Base-by-base conservation (phyloP, 2,797 vertebrate genomes). In the Gymnodraco acuticeps region DNA sequence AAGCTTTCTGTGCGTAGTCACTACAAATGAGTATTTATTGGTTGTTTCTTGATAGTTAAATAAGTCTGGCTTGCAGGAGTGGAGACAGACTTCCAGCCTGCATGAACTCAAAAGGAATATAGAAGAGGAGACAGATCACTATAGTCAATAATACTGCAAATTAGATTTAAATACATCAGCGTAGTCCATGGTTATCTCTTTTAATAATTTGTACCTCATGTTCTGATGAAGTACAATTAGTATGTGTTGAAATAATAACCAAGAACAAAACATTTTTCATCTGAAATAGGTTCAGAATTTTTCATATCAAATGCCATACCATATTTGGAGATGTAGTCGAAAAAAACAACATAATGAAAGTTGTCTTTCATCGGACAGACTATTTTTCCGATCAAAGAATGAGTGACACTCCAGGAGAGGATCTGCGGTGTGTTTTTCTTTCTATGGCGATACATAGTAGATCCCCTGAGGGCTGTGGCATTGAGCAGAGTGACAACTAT, bases 401-500 rank as follows among this genome's bases (percentile, higher is more conserved):
- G 71, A 42, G 52, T 54, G 60, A 60, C 69, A 23, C 67, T 64
- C 55, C 43, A 43, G 56, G 46, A 73, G 43, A 59, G 14, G 33
- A 72, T 19, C n/a, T n/a, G 31, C 7, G 54, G 42, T 31, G 46
- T 50, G 58, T 55, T 79, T 81, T 59, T 64, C 47, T 7, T 42
- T 74, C 80, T 68, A 58, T 53, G 73, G 52, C 72, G 16, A 74
- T 43, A 53, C 55, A 15, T 16, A 5, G 52, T 17, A 48, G 42
- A 83, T 77, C 88, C 88, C 91, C 88, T 38, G 4, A 55, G 73
- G 87, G 62, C 81, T 63, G 2, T 27, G 52, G 72, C 65, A 76
- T 63, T 12, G 73, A 78, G 80, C 81, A 81, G 73, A 87, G 84
- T 86, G 84, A 89, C 85, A 87, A 88, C 84, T 86, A 82, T 86